Conservation (phyloP, 2,797 vertebrate species). For the Dipus sagitta region DNA sequence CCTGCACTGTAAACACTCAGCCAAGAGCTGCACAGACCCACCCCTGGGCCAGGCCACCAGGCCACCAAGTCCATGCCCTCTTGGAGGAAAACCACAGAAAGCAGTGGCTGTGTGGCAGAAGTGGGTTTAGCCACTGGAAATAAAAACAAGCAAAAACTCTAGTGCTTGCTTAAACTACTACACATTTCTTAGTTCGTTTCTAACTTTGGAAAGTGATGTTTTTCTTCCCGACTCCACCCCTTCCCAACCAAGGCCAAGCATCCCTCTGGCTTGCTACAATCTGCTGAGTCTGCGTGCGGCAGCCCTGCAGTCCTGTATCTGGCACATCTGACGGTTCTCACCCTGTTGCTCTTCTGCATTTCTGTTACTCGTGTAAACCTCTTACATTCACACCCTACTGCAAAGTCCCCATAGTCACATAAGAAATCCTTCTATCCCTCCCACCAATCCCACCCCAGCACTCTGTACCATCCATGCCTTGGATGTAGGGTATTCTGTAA, state of each 20-base stretch:
- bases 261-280: neutral
- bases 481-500: neutral
- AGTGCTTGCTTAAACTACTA: neutral
- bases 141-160: neutral
- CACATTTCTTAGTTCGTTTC: conserved; percentile 26
- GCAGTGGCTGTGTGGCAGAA: neutral
- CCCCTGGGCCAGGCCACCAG: too few species aligned
- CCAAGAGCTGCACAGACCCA: neutral
- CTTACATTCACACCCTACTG: neutral
- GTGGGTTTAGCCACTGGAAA: neutral
- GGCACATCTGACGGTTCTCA: neutral
- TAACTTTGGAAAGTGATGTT: conserved; percentile 35
- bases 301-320: neutral
- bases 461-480: too few species aligned
- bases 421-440: neutral
- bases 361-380: neutral
- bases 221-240: neutral
- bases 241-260: neutral
- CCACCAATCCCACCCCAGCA: neutral
- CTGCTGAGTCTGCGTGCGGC: neutral
- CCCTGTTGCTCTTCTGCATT: neutral
- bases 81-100: neutral
- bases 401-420: neutral
- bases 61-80: fast-evolving
- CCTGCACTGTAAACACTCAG: neutral